Evolutionary conservation across 1,140 invertebrate species (phyloP).

Genomic region (Megathymus violae): DNA sequence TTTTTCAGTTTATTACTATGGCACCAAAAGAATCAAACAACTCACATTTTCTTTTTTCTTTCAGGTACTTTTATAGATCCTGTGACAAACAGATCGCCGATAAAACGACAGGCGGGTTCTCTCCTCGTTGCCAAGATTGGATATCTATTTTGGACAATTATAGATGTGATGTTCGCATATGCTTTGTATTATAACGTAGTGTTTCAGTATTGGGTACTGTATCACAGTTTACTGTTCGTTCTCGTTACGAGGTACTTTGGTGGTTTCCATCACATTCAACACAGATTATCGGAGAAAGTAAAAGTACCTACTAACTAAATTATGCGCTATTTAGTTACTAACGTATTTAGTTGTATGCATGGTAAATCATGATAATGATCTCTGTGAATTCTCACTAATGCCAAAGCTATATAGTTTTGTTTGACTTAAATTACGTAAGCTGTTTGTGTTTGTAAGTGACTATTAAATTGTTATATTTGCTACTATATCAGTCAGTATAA

Average conservation of each 20-base stretch:
- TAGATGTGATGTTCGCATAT: constrained; percentile 66
- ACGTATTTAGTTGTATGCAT: background rate
- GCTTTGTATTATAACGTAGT: constrained; percentile 50
- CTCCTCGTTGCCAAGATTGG: constrained; percentile 54
- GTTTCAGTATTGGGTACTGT: constrained; percentile 71
- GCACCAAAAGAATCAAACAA: no score
- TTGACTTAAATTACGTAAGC: no score
- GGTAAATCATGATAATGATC: constrained; percentile 22
- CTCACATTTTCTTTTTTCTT: no score
- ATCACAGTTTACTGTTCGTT: constrained; percentile 64
- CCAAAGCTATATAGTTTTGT: constrained; percentile 43
- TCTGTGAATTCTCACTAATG: constrained; percentile 64
- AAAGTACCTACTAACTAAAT: constrained; percentile 21
- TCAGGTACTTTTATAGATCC: constrained; percentile 64
- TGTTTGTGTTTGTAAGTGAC: constrained; percentile 12
- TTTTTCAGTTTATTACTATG: no score
- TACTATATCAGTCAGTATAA: no score
- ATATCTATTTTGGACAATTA: constrained; percentile 65
- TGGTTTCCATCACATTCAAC: constrained; percentile 75
- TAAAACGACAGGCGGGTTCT: constrained; percentile 49
- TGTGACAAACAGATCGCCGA: constrained; percentile 45
- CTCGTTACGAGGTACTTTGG: constrained; percentile 68
- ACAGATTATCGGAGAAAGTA: constrained; percentile 57
- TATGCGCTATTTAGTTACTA: background rate
- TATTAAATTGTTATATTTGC: no score